Evolutionary conservation across 2,888 invertebrate genomes (phyloP), one percentile per base, ranked within the genome.

Genomic region (Diogma glabrata): DNA sequence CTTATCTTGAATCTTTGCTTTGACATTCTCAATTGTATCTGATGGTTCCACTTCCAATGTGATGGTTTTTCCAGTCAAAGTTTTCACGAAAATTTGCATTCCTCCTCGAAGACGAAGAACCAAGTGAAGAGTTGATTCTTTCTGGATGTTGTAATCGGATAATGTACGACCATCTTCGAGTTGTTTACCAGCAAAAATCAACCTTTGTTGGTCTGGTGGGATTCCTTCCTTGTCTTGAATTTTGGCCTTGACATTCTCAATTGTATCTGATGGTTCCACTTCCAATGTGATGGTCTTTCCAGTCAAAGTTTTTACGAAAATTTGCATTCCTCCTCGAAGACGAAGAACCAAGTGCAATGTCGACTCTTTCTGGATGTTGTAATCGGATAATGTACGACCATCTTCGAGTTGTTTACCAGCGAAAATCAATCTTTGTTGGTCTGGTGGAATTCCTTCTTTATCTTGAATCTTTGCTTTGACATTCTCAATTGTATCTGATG

Each of bases 1-100:
- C 67, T 91, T 91, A 61, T 91, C 89, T 66, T 90, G 89, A 60
- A 91, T 90, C 67, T 91, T 90, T 0, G 87, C 86, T 70, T 94
- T 94, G 28, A 93, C 92, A 84, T 93, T 92, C 75, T 93, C 92
- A 61, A 93, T 92, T 9, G 90, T 88, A 67, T 93, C 92, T 1
- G 89, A 88, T 50, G 92, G 85, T 70, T 93, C 92, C 56, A 90
- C 90, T 75, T 90, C 89, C 55, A 90, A 80, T 67, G 90, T 89
- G 67, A 92, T 91, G 67, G 92, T 92, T 72, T 92, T 93, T 63
- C 91, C 91, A 63, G 90, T 91, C 46, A 92, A 78, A 61, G 92
- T 93, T 75, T 93, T 93, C 57, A 93, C 92, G 71, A 93, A 96
- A 73, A 96, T 95, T 80, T 96, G 95, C 93, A 93, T 93, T 73